phyloP scores from a whole-genome alignment of 2,797 vertebrate species.

The Spondyliosoma cantharus region DNA sequence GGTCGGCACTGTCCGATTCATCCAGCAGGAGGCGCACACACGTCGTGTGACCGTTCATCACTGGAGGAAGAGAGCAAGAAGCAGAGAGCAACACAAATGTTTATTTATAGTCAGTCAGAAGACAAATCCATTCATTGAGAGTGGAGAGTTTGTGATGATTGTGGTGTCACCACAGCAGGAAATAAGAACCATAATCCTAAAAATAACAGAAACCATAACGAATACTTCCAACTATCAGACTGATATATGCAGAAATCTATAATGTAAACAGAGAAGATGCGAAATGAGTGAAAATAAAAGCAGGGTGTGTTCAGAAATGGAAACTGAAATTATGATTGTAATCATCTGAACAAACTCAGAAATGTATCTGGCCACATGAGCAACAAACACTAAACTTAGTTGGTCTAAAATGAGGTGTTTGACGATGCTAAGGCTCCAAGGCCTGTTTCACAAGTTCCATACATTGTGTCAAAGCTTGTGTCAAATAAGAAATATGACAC shows the following conservation, averaged over 20 bases:
- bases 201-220: background rate
- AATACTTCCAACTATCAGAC: background rate
- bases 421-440: too few relatives aligned
- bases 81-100: background rate
- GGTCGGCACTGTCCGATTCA: slow-evolving; percentile 87
- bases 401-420: background rate
- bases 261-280: background rate
- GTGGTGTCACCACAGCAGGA: background rate
- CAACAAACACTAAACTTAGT: background rate
- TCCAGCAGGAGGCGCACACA: slow-evolving; percentile 95
- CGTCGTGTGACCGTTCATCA: slow-evolving; percentile 95
- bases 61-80: slow-evolving; percentile 71
- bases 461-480: too few relatives aligned
- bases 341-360: too few relatives aligned
- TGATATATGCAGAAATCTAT: background rate
- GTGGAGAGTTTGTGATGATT: background rate
- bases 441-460: too few relatives aligned
- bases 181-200: background rate
- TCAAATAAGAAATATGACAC: too few relatives aligned
- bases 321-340: background rate
- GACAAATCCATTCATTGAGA: background rate
- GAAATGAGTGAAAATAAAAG: background rate
- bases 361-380: background rate
- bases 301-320: background rate
- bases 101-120: background rate